Conservation (phyloP, 2,797 vertebrate species). For the Aphelocoma californica region DNA sequence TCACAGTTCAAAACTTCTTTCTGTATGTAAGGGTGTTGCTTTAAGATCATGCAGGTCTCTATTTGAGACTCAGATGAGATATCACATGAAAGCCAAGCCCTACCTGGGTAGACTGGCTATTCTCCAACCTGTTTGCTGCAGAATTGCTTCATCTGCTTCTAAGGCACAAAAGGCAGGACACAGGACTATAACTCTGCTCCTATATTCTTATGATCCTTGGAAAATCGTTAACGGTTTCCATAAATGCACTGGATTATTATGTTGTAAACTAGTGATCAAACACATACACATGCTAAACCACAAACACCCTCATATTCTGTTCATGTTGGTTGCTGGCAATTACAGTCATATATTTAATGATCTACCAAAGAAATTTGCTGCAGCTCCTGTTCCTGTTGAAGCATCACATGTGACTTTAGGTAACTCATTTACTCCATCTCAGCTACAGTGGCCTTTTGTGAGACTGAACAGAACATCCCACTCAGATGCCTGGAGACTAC, state of each 20-base stretch:
- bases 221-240: not conserved
- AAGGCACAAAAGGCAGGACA: not conserved
- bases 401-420: not conserved
- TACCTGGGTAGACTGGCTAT: not conserved
- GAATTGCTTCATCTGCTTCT: not conserved
- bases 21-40: not conserved
- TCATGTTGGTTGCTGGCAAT: not conserved
- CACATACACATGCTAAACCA: rapidly evolving
- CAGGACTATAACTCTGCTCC: not conserved
- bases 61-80: not conserved
- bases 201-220: not conserved
- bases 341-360: not conserved
- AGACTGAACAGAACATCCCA: not conserved
- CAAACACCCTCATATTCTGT: not conserved
- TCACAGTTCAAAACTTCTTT: not conserved
- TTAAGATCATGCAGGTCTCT: not conserved
- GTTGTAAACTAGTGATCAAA: not conserved
- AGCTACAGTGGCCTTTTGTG: not conserved
- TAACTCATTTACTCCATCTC: not conserved
- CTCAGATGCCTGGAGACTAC: not conserved
- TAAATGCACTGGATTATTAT: not conserved
- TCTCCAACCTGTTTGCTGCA: not conserved
- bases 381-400: not conserved
- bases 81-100: not conserved
- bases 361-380: not conserved